A percentile compares a stretch with the other conserved stretches of the same genome.
Evolutionary conservation across 2,797 vertebrate genomes (phyloP).

Genomic region (Galagoides demidoff): DNA sequence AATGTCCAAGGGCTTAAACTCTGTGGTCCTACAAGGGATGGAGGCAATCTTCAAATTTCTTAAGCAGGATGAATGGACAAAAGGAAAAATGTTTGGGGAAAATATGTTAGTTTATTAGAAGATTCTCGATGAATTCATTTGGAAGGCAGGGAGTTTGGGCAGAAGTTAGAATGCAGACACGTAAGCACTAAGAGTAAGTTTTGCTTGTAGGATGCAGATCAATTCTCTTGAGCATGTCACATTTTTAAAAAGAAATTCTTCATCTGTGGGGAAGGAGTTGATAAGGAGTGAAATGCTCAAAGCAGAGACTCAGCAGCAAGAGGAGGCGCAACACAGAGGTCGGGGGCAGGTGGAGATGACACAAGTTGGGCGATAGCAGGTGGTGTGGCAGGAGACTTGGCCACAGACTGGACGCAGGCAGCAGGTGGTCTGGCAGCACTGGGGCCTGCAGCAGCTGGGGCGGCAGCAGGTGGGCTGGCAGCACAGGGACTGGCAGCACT

Average conservation of each 20-base stretch:
- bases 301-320: not conserved
- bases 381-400: not conserved
- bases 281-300: not conserved
- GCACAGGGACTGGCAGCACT: not conserved
- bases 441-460: not conserved
- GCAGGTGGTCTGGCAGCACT: not conserved
- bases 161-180: not conserved
- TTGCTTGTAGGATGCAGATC: not conserved
- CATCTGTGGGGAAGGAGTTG: not conserved
- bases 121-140: not conserved
- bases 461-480: not conserved
- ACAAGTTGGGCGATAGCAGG: slow-evolving; percentile 14
- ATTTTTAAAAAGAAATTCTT: not conserved
- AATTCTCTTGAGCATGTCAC: not conserved
- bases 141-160: not conserved
- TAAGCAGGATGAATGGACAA: not conserved
- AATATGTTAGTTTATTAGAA: not conserved
- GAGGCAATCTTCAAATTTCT: not conserved
- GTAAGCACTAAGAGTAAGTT: not conserved
- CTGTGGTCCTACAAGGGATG: not conserved
- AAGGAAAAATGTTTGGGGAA: not conserved
- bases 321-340: slow-evolving; percentile 18
- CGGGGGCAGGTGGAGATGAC: slow-evolving; percentile 38
- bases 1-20: not conserved
- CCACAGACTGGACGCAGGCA: slow-evolving; percentile 14